phyloP scores from a whole-genome alignment of 2,888 invertebrate species.

The Microctonus hyperodae region DNA sequence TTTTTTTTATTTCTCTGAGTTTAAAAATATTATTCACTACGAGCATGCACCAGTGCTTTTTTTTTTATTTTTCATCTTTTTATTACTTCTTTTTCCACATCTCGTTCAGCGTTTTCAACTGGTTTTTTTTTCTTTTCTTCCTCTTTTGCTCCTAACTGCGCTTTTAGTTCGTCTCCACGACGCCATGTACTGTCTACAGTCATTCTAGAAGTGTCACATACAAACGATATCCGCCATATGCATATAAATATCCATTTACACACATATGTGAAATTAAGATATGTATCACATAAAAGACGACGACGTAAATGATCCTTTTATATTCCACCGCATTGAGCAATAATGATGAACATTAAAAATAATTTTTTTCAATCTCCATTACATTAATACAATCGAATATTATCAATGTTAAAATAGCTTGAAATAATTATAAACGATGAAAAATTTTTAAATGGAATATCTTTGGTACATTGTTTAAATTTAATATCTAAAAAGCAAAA shows the following conservation, averaged over 20 bases:
- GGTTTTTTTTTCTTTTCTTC: conserved; percentile 5
- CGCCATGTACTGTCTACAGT: not conserved
- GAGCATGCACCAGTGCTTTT: not conserved
- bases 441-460: not conserved
- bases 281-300: not conserved
- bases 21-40: not conserved
- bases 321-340: not conserved
- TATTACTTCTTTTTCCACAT: not conserved
- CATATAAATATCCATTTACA: not conserved
- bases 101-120: not conserved
- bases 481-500: not conserved
- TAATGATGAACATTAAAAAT: not conserved
- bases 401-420: not conserved
- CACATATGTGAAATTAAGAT: not conserved
- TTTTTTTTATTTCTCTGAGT: not conserved
- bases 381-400: not conserved
- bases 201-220: not conserved
- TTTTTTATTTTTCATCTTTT: not conserved
- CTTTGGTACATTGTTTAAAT: not conserved
- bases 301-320: not conserved
- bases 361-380: not conserved
- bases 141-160: conserved; percentile 7
- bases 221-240: not conserved
- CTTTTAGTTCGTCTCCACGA: not conserved
- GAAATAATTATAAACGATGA: not conserved